Base-by-base conservation (phyloP, 2,113 vertebrate genomes). In the Odontophorus gujanensis region DNA sequence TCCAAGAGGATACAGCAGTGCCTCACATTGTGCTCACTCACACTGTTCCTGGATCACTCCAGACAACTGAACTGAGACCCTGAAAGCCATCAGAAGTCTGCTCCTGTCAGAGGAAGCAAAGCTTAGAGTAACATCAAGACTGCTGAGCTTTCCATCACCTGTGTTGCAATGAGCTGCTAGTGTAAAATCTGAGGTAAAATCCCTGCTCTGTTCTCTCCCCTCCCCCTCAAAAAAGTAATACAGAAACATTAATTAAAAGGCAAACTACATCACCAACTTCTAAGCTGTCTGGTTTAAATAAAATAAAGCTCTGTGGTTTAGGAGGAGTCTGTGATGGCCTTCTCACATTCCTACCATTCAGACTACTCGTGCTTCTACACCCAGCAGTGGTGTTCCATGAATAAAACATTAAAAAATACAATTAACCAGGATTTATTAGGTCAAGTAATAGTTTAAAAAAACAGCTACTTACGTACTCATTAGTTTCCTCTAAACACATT, bases 1-100 rank as follows among this genome's bases (percentile, higher is more conserved):
- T 48, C 6, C 8, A 59, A 77, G 50, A 45, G 51, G 47, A 76
- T 38, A 1, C 0, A 45, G 36, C 1, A 1, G 21, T 57, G 25
- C 79, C 45, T 85, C 42, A 34, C 30, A 66, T 50, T 5, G 26
- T 59, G 40, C 48, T 87, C 55, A 4, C 0, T 14, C 61, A 13
- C 32, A 72, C 72, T 19, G 13, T 5, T 71, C 24, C 57, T 50
- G 38, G 24, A 48, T 24, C 59, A 22, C 28, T 53, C 32, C 34
- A 4, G 5, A 40, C 22, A 77, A 57, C 58, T 18, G 19, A 55
- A 36, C 15, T 0, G 1, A 80, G 36, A 53, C n/a, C 30, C 32
- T 10, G 26, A 47, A 65, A 73, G 32, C 8, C 48, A 74, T 9
- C 30, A 84, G 42, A 58, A 59, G 11, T 57, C 28, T 7, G 2